phyloP scores from a whole-genome alignment of 2,888 invertebrate species.

The Aricia artaxerxes region DNA sequence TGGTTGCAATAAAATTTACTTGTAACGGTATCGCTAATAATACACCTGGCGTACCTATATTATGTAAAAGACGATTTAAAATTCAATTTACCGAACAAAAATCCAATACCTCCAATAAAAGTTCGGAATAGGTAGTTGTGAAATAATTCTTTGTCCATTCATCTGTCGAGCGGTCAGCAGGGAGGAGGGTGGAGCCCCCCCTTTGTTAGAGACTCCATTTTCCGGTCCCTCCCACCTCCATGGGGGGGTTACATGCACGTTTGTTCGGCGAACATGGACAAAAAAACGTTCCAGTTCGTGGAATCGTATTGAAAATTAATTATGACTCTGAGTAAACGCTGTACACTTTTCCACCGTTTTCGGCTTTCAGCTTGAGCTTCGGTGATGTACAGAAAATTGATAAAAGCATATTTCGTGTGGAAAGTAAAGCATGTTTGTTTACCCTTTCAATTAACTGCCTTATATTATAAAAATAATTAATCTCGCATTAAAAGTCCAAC shows the following conservation, averaged over 20 bases:
- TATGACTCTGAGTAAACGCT: slow-evolving; percentile 55
- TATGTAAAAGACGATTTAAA: slow-evolving; percentile 24
- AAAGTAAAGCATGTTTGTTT: neutral
- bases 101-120: slow-evolving; percentile 22
- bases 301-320: slow-evolving; percentile 74
- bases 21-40: no score
- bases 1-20: no score
- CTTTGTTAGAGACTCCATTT: slow-evolving; percentile 61
- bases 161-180: slow-evolving; percentile 61
- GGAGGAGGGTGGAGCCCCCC: slow-evolving; percentile 46
- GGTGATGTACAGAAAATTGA: neutral
- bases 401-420: neutral
- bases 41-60: neutral
- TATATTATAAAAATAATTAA: neutral
- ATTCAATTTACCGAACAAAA: slow-evolving; percentile 14
- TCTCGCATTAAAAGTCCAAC: neutral
- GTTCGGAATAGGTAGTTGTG: slow-evolving; percentile 40
- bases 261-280: slow-evolving; percentile 67
- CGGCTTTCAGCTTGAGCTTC: neutral
- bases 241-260: slow-evolving; percentile 53
- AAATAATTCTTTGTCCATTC: slow-evolving; percentile 73
- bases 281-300: slow-evolving; percentile 56
- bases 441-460: neutral
- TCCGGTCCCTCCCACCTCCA: slow-evolving; percentile 48
- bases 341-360: neutral